Conservation (phyloP, 1,140 invertebrate genomes). For the Drosophila quadrilineata region DNA sequence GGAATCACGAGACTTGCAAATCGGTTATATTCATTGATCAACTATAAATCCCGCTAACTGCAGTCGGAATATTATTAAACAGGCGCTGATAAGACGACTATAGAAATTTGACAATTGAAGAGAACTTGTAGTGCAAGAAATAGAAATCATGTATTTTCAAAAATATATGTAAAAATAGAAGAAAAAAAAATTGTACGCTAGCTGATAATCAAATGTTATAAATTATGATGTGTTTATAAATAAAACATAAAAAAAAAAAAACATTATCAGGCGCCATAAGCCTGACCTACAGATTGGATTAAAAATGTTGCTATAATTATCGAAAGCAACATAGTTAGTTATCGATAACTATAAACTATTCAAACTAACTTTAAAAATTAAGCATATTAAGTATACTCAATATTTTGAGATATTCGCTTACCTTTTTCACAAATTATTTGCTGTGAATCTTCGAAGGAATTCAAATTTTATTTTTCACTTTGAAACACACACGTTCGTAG, state of each 20-base stretch:
- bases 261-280: slow-evolving; percentile 57
- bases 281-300: slow-evolving; percentile 25
- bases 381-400: no score
- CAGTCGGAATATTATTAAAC: not conserved
- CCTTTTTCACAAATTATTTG: no score
- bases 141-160: not conserved
- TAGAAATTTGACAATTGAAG: slow-evolving; percentile 24
- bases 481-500: no score
- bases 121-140: not conserved
- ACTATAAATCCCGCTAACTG: not conserved
- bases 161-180: not conserved
- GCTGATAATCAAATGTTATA: slow-evolving; percentile 16
- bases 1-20: slow-evolving; percentile 24
- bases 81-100: slow-evolving; percentile 66
- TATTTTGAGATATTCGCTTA: no score
- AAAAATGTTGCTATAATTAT: no score
- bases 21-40: not conserved
- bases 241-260: slow-evolving; percentile 19
- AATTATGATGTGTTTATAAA: slow-evolving; percentile 27
- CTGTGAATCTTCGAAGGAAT: no score
- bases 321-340: no score
- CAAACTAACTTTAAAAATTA: no score
- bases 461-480: no score
- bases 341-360: no score
- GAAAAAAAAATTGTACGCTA: not conserved